Evolutionary conservation across 2,888 invertebrate genomes (phyloP).

Genomic region (Junonia oenone): DNA sequence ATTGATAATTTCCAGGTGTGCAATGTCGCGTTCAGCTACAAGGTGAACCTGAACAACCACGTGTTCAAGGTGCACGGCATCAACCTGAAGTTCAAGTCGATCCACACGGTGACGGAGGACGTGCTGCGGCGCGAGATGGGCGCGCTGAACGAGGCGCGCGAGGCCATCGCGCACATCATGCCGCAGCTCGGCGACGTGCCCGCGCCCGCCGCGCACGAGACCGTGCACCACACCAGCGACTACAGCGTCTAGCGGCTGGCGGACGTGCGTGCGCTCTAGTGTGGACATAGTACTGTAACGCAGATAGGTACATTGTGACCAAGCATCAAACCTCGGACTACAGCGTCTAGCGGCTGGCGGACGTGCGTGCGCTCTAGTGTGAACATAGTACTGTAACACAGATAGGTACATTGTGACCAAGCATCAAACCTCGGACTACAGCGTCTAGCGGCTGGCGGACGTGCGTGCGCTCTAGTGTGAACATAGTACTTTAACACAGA

Average conservation of each 20-base stretch:
- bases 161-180: conserved; percentile 59
- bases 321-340: conserved; percentile 43
- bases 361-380: background rate
- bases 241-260: conserved; percentile 28
- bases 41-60: conserved; percentile 74
- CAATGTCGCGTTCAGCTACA: conserved; percentile 73
- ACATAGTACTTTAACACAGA: too few species aligned
- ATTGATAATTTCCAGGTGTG: conserved; percentile 54
- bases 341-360: background rate
- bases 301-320: too few species aligned
- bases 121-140: conserved; percentile 60
- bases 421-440: conserved; percentile 37
- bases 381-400: too few species aligned
- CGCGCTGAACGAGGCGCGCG: conserved; percentile 51
- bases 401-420: too few species aligned
- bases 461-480: background rate
- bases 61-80: conserved; percentile 70
- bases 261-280: too few species aligned
- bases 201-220: conserved; percentile 57
- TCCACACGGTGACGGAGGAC: conserved; percentile 70
- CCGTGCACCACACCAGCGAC: conserved; percentile 43
- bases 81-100: conserved; percentile 73
- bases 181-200: conserved; percentile 56
- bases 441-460: too few species aligned
- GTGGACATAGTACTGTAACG: too few species aligned